Evolutionary conservation across 1,140 invertebrate genomes (phyloP).

Genomic region (Luehdorfia chinensis): DNA sequence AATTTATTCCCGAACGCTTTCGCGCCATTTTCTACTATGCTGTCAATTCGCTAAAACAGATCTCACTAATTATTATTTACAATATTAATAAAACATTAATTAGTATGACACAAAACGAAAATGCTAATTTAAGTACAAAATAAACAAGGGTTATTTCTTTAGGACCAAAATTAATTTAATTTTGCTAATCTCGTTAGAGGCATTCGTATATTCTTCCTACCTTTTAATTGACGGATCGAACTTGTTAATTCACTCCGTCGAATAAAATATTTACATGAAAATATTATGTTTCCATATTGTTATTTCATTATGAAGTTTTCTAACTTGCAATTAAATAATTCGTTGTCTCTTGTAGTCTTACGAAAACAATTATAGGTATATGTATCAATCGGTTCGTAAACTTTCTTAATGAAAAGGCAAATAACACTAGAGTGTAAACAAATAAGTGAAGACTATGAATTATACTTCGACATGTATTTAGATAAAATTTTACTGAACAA

Average conservation of each 20-base stretch:
- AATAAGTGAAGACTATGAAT: too few species aligned
- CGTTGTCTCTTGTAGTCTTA: conserved; percentile 22
- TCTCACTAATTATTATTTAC: conserved; percentile 40
- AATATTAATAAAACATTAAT: conserved; percentile 28
- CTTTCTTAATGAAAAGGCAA: too few species aligned
- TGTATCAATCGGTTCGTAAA: too few species aligned
- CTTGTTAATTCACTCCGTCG: not conserved
- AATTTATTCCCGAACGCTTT: conserved; percentile 19
- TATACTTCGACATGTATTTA: too few species aligned
- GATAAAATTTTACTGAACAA: too few species aligned
- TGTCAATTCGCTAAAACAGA: conserved; percentile 27
- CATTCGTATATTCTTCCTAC: not conserved
- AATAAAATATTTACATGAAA: not conserved
- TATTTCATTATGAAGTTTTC: conserved; percentile 8
- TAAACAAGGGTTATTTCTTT: conserved; percentile 3
- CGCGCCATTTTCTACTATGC: conserved; percentile 31
- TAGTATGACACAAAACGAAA: conserved; percentile 13
- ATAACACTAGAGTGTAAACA: too few species aligned
- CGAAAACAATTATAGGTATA: conserved; percentile 15
- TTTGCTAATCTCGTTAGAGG: conserved; percentile 4
- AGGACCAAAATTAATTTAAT: not conserved
- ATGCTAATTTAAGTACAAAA: conserved; percentile 21
- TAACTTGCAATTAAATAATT: conserved; percentile 12
- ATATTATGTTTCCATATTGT: not conserved
- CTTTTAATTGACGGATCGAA: not conserved